Evolutionary conservation across 2,888 invertebrate genomes (phyloP), one percentile per base, ranked within the genome.

Genomic region (Teinopalpus imperialis): DNA sequence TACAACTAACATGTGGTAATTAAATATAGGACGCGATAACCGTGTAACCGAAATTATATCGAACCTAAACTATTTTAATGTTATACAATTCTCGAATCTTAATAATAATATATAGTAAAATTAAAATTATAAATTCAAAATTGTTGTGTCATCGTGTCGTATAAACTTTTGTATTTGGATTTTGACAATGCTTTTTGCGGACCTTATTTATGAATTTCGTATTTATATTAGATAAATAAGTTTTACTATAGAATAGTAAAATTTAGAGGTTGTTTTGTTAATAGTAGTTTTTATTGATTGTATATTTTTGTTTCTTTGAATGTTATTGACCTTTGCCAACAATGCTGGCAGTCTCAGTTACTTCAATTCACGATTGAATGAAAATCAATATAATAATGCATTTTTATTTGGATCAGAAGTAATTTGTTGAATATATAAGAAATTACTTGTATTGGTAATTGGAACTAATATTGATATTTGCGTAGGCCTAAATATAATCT

Each of bases 171-270:
- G 26, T 21, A 67, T 64, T 69, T 66, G 60, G 52, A 73, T 82
- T 85, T 82, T 56, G 74, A 83, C 76, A 71, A 81, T 69, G 76
- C 76, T 78, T 82, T 82, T 83, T 69, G 59, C 63, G 73, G 73
- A 78, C 81, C 74, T 59, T 70, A 61, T 74, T 75, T 75, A 69
- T 72, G 68, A 29, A 26, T 50, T 51, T 66, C 53, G 59, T 58
- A 62, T 66, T 62, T 62, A 74, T 74, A 74, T 72, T 69, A 78
- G 68, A 57, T 72, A 71, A 72, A 66, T 73, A 57, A 69, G 26
- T 80, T 81, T 81, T 81, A 74, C 87, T 88, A 88, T 88, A 61
- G 74, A 83, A 86, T 88, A 87, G 87, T 87, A 73, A 83, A 81
- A 74, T 69, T 61, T 77, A 76, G 75, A 74, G 87, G 87, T 87